Conservation (phyloP, 2,888 invertebrate genomes). For the Acleris holmiana region DNA sequence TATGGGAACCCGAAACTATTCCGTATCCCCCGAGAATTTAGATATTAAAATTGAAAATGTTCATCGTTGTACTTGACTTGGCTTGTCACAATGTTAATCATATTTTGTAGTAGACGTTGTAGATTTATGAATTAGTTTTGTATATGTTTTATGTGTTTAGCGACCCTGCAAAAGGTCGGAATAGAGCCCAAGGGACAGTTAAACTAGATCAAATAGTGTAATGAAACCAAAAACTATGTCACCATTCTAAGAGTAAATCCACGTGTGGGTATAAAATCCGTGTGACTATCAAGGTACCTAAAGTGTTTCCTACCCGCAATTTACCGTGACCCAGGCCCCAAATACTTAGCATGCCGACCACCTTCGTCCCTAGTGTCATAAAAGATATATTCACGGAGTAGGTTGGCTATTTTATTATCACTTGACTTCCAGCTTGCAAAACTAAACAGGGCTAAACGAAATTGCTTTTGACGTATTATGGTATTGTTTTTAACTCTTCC, state of each 20-base stretch:
- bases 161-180: too few species aligned
- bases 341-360: neutral
- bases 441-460: too few species aligned
- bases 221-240: too few species aligned
- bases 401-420: neutral
- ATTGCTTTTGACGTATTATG: too few species aligned
- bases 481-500: too few species aligned
- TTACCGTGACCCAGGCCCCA: neutral
- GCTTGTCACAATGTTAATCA: neutral
- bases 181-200: too few species aligned
- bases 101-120: neutral
- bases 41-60: slow-evolving; percentile 8
- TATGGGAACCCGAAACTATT: neutral
- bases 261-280: neutral
- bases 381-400: too few species aligned
- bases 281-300: neutral
- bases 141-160: too few species aligned
- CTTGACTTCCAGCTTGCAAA: too few species aligned
- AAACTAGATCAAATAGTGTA: too few species aligned
- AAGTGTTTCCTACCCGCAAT: neutral
- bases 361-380: neutral
- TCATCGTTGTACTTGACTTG: neutral
- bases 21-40: neutral
- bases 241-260: too few species aligned
- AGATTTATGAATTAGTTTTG: too few species aligned